Base-by-base conservation (phyloP, 2,797 vertebrate species). In the Pipistrellus pygmaeus region DNA sequence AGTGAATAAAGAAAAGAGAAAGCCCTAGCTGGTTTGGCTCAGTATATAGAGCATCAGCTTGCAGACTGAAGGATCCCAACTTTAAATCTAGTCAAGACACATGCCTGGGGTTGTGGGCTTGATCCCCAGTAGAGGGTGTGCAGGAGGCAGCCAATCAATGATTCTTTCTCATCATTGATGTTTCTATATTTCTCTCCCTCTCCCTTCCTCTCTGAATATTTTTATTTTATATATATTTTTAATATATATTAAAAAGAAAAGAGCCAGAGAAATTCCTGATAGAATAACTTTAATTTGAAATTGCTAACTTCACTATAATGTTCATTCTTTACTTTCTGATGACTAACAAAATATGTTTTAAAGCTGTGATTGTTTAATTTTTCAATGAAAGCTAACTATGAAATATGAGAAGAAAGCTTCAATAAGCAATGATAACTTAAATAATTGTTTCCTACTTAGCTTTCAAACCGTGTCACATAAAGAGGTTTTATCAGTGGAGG, bases 381-480 rank as follows among this genome's bases (percentile, higher is more conserved):
- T 90, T 76, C 38, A 86, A 57, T 55, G 77, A 85, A 84, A 94
- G n/a, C 3, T 62, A 93, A 60, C 83, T 95, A 83, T 78, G 95
- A 96, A 44, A 75, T 44, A 73, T 90, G 0, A 62, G 46, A 96
- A 95, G 86, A 92, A 94, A 51, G 20, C 0, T 17, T 6, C 25
- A 30, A 12, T 85, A 93, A 94, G 71, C 93, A 64, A 38, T 21
- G 25, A 17, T 32, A 87, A 20, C 12, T 95, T 96, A 92, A 44
- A 69, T 60, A 23, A 57, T 21, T 90, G 88, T 68, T 88, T 66
- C 46, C 51, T 86, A 27, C n/a, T 97, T 94, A 51, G 57, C 41
- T 97, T 90, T 96, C 66, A 94, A 87, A 90, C 68, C 71, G 2
- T 85, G 18, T 91, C 77, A 90, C 35, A 88, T 38, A 62, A 82